Base-by-base conservation (phyloP, 2,888 invertebrate species). In the Catonia carolina region DNA sequence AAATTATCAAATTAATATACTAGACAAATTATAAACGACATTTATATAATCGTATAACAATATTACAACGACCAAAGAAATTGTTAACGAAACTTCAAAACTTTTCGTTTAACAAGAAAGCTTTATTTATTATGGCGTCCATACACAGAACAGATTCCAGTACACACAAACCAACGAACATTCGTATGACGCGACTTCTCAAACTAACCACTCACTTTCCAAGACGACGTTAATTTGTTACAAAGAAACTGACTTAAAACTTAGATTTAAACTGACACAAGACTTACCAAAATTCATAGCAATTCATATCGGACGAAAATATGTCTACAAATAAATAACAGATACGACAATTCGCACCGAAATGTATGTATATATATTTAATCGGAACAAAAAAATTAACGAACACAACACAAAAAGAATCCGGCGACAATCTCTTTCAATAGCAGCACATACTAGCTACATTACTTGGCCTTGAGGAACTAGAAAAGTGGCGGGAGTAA, bases 391-490 rank as follows among this genome's bases (percentile, higher is more conserved):
- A n/a, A 12, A n/a, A 23, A n/a, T 31, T 14, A n/a, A 48, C 20
- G 2, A 48, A 20, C 48, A 48, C 27, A 2, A 45, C 17, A 45
- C 22, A 15, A 10, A 15, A 17, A 22, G 27, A 17, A 27, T 27
- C 27, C 27, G 27, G 4, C 27, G 4, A 27, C 27, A 27, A n/a
- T 37, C 23, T 14, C 14, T 37, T 18, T 50, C 33, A 31, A 33
- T 20, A 36, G 36, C 18, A 20, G 22, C 17, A 18, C 20, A 10
- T 37, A 35, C n/a, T n/a, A n/a, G n/a, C n/a, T n/a, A n/a, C n/a
- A n/a, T n/a, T n/a, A n/a, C 58, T 58, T 58, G 58, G 58, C 58
- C 58, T 58, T 58, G 59, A 39, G 53, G 33, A 56, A 17, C 45
- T 27, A 35, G 23, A 47, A 31, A 45, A 39, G 49, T 41, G 53